Conservation (phyloP, 2,888 invertebrate genomes). For the Bugulina stolonifera region DNA sequence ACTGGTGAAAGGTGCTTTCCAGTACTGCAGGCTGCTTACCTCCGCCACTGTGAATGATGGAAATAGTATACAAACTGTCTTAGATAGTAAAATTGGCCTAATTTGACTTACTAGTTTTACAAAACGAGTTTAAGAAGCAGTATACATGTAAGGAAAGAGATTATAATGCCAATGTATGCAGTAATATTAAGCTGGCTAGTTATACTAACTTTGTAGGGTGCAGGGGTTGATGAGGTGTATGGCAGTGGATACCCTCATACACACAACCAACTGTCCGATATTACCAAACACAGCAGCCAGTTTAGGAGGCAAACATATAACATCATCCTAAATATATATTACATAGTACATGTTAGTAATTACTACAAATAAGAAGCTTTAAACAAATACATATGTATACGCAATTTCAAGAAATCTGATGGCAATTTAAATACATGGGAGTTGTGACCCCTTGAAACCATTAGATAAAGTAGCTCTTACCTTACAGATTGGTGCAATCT, state of each 20-base stretch:
- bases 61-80: slow-evolving; percentile 33
- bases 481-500: slow-evolving; percentile 92
- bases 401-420: too few relatives aligned
- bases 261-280: slow-evolving; percentile 79
- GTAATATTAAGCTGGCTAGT: too few relatives aligned
- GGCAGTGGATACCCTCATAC: slow-evolving; percentile 78
- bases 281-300: slow-evolving; percentile 79
- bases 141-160: neutral
- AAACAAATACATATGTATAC: too few relatives aligned
- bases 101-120: too few relatives aligned
- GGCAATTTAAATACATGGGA: too few relatives aligned
- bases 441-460: too few relatives aligned
- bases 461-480: too few relatives aligned
- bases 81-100: too few relatives aligned
- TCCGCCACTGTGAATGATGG: slow-evolving; percentile 69
- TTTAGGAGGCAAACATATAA: slow-evolving; percentile 81
- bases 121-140: too few relatives aligned
- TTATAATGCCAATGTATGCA: neutral
- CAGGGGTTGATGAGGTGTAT: slow-evolving; percentile 87
- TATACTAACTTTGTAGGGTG: slow-evolving; percentile 49
- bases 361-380: too few relatives aligned
- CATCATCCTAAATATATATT: slow-evolving; percentile 56
- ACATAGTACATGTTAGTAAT: too few relatives aligned
- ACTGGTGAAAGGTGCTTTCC: slow-evolving; percentile 70
- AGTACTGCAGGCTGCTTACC: slow-evolving; percentile 71